These are phyloP conservation scores for Amphiprion percula DNA, from an alignment of 2,113 vertebrate species.

Conservation along the genomic window DNA sequence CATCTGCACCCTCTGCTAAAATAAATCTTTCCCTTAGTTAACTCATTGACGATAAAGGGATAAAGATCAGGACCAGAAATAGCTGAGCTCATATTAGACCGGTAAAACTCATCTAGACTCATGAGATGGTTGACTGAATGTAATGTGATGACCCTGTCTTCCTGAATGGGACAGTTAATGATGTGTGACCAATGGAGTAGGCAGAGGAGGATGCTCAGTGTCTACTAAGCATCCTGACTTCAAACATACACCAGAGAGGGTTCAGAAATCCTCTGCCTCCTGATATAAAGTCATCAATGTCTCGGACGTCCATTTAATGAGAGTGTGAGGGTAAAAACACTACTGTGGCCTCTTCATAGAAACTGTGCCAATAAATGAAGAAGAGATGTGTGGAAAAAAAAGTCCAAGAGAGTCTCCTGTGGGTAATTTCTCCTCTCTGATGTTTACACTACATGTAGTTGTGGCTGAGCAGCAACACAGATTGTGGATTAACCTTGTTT, in stretches of 20 bases:
- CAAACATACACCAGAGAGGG: constrained; percentile 25
- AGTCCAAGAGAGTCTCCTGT: neutral
- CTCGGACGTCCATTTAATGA: neutral
- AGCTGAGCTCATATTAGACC: constrained; percentile 22
- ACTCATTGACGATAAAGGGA: no score
- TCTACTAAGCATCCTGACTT: constrained; percentile 9
- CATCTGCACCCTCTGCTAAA: no score
- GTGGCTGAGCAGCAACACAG: neutral
- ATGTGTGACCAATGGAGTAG: constrained; percentile 24
- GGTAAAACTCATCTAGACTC: constrained; percentile 8
- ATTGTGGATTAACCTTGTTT: neutral
- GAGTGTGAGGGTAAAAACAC: neutral
- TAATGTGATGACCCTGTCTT: neutral
- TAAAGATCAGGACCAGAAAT: neutral
- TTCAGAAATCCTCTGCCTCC: constrained; percentile 7
- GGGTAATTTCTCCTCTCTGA: neutral
- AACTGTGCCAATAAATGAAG: neutral
- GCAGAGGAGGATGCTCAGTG: constrained; percentile 18
- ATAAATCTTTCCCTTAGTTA: no score
- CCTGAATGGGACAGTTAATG: constrained; percentile 38
- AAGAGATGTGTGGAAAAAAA: neutral
- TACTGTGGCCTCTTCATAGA: neutral
- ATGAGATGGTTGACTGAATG: neutral
- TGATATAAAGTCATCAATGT: neutral
- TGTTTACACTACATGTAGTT: neutral